Percentiles rank a stretch among this genome's conserved stretches.
Conservation (phyloP, 2,113 vertebrate genomes). For the Carassius gibelio region DNA sequence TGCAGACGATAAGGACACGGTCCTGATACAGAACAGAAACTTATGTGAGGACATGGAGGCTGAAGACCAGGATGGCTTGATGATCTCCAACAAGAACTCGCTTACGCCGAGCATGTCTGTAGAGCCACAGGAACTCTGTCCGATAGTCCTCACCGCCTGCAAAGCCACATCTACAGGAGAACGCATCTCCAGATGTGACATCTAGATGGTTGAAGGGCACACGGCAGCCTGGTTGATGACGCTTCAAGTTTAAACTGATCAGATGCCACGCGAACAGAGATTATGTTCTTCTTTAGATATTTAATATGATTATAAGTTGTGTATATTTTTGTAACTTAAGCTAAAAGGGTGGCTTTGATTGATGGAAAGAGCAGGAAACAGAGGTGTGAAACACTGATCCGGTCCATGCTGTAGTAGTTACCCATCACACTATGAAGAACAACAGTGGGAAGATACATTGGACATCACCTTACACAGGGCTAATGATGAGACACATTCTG, state of each 20-base stretch:
- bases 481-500: slow-evolving; percentile 13
- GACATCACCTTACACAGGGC: slow-evolving; percentile 20
- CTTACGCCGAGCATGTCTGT: slow-evolving; percentile 64
- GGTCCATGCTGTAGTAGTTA: background rate
- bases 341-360: background rate
- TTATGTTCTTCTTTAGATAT: slow-evolving; percentile 70
- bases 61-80: slow-evolving; percentile 70
- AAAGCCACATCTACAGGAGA: slow-evolving; percentile 62
- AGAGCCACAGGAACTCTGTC: slow-evolving; percentile 58
- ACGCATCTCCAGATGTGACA: slow-evolving; percentile 70
- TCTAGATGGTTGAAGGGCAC: slow-evolving; percentile 50
- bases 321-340: slow-evolving; percentile 40
- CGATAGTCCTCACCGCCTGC: slow-evolving; percentile 65
- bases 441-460: background rate
- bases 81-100: slow-evolving; percentile 60
- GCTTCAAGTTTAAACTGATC: slow-evolving; percentile 8
- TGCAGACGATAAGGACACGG: slow-evolving; percentile 31
- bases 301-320: slow-evolving; percentile 62
- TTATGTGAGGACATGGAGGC: slow-evolving; percentile 81
- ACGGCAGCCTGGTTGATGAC: background rate
- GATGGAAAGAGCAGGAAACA: background rate
- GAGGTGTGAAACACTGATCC: slow-evolving; percentile 13
- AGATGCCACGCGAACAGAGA: slow-evolving; percentile 56
- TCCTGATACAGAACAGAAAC: slow-evolving; percentile 38
- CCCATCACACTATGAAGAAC: slow-evolving; percentile 13